These are phyloP conservation scores for Drosophila maculinotata DNA, from an alignment of 2,888 invertebrate genomes.

Conservation along the genomic window DNA sequence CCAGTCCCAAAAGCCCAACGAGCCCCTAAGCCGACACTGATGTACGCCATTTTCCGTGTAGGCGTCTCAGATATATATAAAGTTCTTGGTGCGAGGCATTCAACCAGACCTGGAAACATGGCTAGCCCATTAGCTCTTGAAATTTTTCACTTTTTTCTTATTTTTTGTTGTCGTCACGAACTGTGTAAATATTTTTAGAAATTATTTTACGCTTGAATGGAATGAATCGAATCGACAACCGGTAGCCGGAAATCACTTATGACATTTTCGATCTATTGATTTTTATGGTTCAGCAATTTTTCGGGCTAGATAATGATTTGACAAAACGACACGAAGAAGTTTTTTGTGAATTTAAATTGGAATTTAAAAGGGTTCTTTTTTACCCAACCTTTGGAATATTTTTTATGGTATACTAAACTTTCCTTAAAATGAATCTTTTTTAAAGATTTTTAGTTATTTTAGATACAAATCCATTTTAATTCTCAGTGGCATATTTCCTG, in stretches of 20 bases:
- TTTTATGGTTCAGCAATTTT: constrained; percentile 69
- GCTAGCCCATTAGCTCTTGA: constrained; percentile 55
- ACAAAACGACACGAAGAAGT: constrained; percentile 13
- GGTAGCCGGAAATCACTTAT: constrained; percentile 78
- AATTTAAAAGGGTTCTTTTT: constrained; percentile 9
- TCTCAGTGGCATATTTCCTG: too few relatives aligned
- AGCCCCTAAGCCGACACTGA: constrained; percentile 76
- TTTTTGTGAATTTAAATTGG: background rate
- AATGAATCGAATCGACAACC: constrained; percentile 62
- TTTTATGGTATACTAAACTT: too few relatives aligned
- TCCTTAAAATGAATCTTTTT: too few relatives aligned
- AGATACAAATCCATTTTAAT: too few relatives aligned
- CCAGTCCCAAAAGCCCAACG: constrained; percentile 19
- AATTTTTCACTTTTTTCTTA: constrained; percentile 24
- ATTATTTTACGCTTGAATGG: constrained; percentile 77
- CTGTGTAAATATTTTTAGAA: constrained; percentile 78
- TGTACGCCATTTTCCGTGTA: constrained; percentile 66
- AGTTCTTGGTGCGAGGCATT: constrained; percentile 44
- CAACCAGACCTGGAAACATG: constrained; percentile 54
- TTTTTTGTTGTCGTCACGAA: constrained; percentile 27
- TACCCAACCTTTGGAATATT: too few relatives aligned
- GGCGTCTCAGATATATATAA: constrained; percentile 25
- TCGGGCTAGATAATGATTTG: constrained; percentile 50
- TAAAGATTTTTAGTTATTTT: too few relatives aligned
- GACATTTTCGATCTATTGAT: constrained; percentile 78